Evolutionary conservation across 2,113 vertebrate genomes (phyloP), one percentile per base, ranked within the genome.

Genomic region (Asarcornis scutulata): DNA sequence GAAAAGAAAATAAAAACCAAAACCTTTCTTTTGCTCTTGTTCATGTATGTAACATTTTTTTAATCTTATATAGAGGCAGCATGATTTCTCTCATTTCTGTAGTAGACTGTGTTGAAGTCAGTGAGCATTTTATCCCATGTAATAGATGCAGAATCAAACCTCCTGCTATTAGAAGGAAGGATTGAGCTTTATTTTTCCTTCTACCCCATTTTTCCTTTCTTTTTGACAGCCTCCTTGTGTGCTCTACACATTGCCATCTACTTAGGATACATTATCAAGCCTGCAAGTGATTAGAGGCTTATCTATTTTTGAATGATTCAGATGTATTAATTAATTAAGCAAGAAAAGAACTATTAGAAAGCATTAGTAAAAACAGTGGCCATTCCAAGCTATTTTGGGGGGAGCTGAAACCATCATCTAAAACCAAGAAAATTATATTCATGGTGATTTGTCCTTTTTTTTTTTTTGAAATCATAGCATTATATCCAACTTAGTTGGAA

Each of bases 301-400:
- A 92, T 82, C 83, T 93, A 4, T 73, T 67, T 93, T 85, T 93
- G 86, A 97, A 78, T 77, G 73, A 91, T 96, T 93, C 87, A 85
- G 74, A 92, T 84, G 74, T 44, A 76, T 93, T 80, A 92, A 93
- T 94, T 91, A 96, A 91, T 94, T 87, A 87, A 89, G 50, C 13
- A 84, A 88, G 76, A 58, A 86, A 88, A 88, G 77, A 90, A 15
- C 60, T 52, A 92, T 93, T 95, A 92, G 44, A 86, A 93, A 77
- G 78, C 66, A 79, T 87, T 92, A 93, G 31, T 74, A 82, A 85
- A 83, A 96, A 83, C 38, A 36, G 66, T 95, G 40, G 32, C 86
- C 40, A 63, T 92, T 94, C 94, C 75, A 91, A 36, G 63, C 75
- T 68, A 3, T 80, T 38, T 67, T 87, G 62, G 71, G 93, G 46